Conservation (phyloP, 92 coral and sea anemone genomes). For the Desmophyllum pertusum region DNA sequence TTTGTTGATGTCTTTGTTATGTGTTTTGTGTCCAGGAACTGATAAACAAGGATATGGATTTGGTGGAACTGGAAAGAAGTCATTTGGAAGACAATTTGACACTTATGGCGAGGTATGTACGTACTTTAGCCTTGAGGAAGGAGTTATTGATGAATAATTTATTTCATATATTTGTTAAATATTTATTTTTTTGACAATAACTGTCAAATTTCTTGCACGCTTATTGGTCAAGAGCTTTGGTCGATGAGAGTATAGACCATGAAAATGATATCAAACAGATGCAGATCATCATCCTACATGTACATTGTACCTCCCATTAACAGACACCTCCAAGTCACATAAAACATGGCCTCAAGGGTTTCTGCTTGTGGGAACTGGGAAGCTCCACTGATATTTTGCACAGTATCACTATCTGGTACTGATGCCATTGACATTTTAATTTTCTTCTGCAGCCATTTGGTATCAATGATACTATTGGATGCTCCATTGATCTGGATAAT, state of each 20-base stretch:
- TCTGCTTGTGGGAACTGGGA: too few relatives aligned
- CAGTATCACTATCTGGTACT: not conserved
- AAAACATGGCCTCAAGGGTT: too few relatives aligned
- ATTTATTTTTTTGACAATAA: too few relatives aligned
- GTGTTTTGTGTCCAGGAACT: conserved; percentile 55
- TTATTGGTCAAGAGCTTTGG: too few relatives aligned
- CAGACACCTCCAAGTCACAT: too few relatives aligned
- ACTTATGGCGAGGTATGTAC: conserved; percentile 87
- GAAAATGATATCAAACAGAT: too few relatives aligned
- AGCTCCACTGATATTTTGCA: too few relatives aligned
- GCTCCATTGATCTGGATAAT: conserved; percentile 84
- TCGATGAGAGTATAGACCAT: too few relatives aligned
- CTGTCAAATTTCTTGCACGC: too few relatives aligned
- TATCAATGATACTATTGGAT: conserved; percentile 91
- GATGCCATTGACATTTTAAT: not conserved
- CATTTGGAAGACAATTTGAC: conserved; percentile 85
- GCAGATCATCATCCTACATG: too few relatives aligned
- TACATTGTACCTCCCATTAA: too few relatives aligned
- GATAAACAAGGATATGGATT: conserved; percentile 91
- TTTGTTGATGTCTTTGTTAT: not conserved
- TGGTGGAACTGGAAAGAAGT: conserved; percentile 97
- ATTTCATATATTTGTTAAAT: too few relatives aligned
- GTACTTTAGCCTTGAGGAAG: not conserved
- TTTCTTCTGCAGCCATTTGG: conserved; percentile 82
- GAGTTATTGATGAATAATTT: not conserved